Evolutionary conservation across 1,140 invertebrate species (phyloP).

Genomic region (Teleopsis dalmanni): DNA sequence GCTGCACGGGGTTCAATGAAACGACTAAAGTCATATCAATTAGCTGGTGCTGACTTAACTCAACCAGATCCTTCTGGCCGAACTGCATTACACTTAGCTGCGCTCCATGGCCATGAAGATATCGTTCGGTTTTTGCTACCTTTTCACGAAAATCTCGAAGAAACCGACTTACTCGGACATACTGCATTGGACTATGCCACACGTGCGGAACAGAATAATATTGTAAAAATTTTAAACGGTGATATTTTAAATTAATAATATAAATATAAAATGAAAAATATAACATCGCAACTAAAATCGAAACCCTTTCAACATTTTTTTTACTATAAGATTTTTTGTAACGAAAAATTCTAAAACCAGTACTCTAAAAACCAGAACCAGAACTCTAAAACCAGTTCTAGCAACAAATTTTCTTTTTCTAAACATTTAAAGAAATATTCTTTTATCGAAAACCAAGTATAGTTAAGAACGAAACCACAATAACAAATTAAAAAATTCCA

Average conservation of each 20-base stretch:
- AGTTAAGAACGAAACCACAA: too few relatives aligned
- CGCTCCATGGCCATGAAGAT: slow-evolving; percentile 43
- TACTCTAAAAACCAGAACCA: too few relatives aligned
- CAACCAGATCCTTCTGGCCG: slow-evolving; percentile 52
- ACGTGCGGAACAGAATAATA: slow-evolving; percentile 26
- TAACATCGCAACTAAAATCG: too few relatives aligned
- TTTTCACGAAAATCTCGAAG: slow-evolving; percentile 32
- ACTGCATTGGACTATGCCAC: slow-evolving; percentile 48
- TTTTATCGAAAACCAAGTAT: too few relatives aligned
- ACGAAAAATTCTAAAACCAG: too few relatives aligned
- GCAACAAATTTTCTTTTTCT: too few relatives aligned
- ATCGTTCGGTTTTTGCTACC: slow-evolving; percentile 45
- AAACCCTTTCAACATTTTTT: too few relatives aligned
- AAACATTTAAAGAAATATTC: too few relatives aligned
- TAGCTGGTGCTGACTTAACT: slow-evolving; percentile 59
- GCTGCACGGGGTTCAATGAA: slow-evolving; percentile 50
- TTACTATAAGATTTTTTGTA: too few relatives aligned
- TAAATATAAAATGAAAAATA: neutral
- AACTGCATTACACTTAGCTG: slow-evolving; percentile 55
- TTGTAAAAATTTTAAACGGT: slow-evolving; percentile 18
- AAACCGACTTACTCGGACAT: slow-evolving; percentile 45
- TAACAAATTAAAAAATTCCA: too few relatives aligned
- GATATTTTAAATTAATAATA: neutral
- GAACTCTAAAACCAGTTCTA: too few relatives aligned
- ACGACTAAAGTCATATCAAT: slow-evolving; percentile 51